phyloP scores from a whole-genome alignment of 1,140 invertebrate genomes.

The Drosophila murphyi region DNA sequence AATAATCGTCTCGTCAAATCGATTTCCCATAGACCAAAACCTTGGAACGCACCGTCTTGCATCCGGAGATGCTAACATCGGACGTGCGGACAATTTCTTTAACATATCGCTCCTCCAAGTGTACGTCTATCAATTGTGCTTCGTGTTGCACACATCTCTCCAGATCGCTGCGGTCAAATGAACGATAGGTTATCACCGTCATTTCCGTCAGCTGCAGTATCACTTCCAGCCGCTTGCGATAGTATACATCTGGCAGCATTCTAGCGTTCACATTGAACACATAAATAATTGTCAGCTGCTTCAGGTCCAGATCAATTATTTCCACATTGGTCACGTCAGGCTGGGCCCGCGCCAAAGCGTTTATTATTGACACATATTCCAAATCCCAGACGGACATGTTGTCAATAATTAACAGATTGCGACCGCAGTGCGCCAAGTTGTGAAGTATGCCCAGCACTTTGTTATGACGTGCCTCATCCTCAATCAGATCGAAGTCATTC shows the following conservation, averaged over 20 bases:
- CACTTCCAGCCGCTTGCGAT: background rate
- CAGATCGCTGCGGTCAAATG: conserved; percentile 32
- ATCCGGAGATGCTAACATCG: conserved; percentile 41
- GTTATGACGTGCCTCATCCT: background rate
- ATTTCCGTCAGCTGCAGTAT: conserved; percentile 15
- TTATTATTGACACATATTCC: conserved; percentile 28
- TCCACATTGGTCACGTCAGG: conserved; percentile 1
- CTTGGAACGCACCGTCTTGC: conserved; percentile 58
- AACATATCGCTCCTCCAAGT: conserved; percentile 10
- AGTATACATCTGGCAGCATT: conserved; percentile 15
- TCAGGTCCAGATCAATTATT: background rate
- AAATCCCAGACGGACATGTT: conserved; percentile 44
- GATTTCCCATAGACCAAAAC: conserved; percentile 44
- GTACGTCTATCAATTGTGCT: background rate
- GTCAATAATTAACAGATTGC: conserved; percentile 59
- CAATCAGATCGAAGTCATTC: conserved; percentile 14
- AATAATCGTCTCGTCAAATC: background rate
- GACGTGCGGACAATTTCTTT: conserved; percentile 31
- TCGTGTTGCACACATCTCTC: conserved; percentile 49
- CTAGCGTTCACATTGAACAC: conserved; percentile 50
- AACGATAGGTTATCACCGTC: conserved; percentile 34
- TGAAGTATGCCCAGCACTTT: background rate
- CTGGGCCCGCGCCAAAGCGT: background rate
- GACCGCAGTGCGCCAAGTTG: conserved; percentile 44
- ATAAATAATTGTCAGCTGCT: conserved; percentile 50